Conservation (phyloP, 2,113 vertebrate genomes). For the Spea bombifrons region DNA sequence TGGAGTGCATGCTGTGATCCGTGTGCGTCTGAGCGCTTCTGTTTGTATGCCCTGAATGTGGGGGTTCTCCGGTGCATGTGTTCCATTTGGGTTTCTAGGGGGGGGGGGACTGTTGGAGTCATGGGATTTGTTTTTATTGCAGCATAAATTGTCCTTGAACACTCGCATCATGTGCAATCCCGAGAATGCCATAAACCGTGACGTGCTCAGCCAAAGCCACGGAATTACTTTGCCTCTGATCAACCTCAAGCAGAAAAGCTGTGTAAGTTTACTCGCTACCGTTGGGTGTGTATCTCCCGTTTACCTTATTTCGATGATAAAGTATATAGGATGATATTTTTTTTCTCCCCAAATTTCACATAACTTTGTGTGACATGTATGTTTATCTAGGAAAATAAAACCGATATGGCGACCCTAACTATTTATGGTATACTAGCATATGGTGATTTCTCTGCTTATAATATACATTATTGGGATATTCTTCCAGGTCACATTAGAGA, state of each 20-base stretch:
- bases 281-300: not conserved
- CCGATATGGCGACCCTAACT: too few relatives aligned
- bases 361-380: too few relatives aligned
- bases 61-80: conserved; percentile 5
- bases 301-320: too few relatives aligned
- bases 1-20: conserved; percentile 7
- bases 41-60: not conserved
- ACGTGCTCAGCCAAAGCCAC: conserved; percentile 57
- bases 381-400: too few relatives aligned
- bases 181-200: conserved; percentile 61
- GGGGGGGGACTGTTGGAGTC: not conserved
- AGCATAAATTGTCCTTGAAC: conserved; percentile 69
- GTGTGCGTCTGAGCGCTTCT: not conserved
- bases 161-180: conserved; percentile 66
- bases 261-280: conserved; percentile 67
- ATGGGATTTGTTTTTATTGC: conserved; percentile 44
- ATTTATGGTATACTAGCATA: too few relatives aligned
- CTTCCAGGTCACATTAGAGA: too few relatives aligned
- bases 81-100: not conserved
- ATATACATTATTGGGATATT: too few relatives aligned
- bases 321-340: too few relatives aligned
- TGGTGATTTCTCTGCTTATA: too few relatives aligned
- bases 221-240: conserved; percentile 70
- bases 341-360: too few relatives aligned
- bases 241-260: conserved; percentile 57